Base-by-base conservation (phyloP, 2,888 invertebrate species). In the Clusia tigrina region DNA sequence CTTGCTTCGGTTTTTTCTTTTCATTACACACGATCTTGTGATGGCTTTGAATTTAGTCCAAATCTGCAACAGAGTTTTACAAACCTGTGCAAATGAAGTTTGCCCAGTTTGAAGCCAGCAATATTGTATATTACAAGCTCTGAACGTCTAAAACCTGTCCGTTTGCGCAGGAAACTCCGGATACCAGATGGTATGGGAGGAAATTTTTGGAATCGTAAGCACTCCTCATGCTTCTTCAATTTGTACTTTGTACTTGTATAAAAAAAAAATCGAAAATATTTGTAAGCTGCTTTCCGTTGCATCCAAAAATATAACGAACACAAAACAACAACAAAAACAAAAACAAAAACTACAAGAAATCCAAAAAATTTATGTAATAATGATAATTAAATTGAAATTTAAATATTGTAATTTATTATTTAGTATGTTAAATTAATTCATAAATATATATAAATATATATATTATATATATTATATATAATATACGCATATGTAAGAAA, bases 171-270 rank as follows among this genome's bases (percentile, higher is more conserved):
- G n/a, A n/a, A n/a, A n/a, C n/a, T n/a, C n/a, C n/a, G n/a, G n/a
- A n/a, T n/a, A n/a, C n/a, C n/a, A n/a, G n/a, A n/a, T n/a, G n/a
- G n/a, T n/a, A n/a, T n/a, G n/a, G n/a, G n/a, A n/a, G n/a, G n/a
- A n/a, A n/a, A n/a, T n/a, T n/a, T n/a, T n/a, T n/a, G n/a, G n/a
- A n/a, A n/a, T n/a, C n/a, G n/a, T n/a, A n/a, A 10, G 42, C 42
- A n/a, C 42, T 42, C n/a, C n/a, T 9, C 42, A 15, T 42, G n/a
- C 42, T 42, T 42, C 10, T 17, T 3, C 42, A 42, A 42, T 42
- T 42, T 42, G 42, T 42, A 62, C 57, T 68, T 58, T 62, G 66
- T 70, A 69, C 69, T 67, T 70, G 60, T 68, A 70, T 61, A 65
- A 70, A 64, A 62, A 53, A 54, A 46, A 48, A 48, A 48, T 6